phyloP scores from a whole-genome alignment of 2,888 invertebrate genomes.

The Drosophila leonis region DNA sequence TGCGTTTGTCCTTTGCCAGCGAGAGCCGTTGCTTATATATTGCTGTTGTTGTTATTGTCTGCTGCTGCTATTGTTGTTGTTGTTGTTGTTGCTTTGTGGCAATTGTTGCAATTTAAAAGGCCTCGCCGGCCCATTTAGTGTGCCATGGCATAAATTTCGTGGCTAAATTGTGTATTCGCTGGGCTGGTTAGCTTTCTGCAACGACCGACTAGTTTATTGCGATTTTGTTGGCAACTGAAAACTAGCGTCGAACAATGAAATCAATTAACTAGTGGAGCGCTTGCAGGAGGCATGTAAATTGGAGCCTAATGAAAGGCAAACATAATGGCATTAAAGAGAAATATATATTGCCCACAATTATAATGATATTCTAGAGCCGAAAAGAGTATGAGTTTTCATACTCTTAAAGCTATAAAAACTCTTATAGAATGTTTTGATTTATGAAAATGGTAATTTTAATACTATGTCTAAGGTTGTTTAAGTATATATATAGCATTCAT shows the following conservation, averaged over 20 bases:
- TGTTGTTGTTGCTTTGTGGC: slow-evolving; percentile 22
- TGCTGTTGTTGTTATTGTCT: slow-evolving; percentile 14
- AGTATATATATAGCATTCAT: too few species aligned
- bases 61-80: slow-evolving; percentile 11
- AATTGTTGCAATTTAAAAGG: slow-evolving; percentile 51
- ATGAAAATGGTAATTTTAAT: background rate
- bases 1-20: slow-evolving; percentile 63
- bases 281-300: slow-evolving; percentile 31
- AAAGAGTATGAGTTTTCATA: background rate
- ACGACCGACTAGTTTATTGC: slow-evolving; percentile 61
- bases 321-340: slow-evolving; percentile 9
- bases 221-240: slow-evolving; percentile 29
- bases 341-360: slow-evolving; percentile 3
- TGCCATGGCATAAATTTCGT: slow-evolving; percentile 75
- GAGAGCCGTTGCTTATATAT: background rate
- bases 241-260: slow-evolving; percentile 43
- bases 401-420: too few species aligned
- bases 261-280: slow-evolving; percentile 60
- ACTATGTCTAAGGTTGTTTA: too few species aligned
- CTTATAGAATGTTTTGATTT: background rate
- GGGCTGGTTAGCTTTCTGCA: slow-evolving; percentile 28
- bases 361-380: background rate
- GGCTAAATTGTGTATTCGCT: slow-evolving; percentile 67
- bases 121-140: slow-evolving; percentile 60
- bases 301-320: slow-evolving; percentile 37